Evolutionary conservation across 2,113 vertebrate genomes (phyloP), one percentile per base, ranked within the genome.

Genomic region (Cryptomyrus ogoouensis): DNA sequence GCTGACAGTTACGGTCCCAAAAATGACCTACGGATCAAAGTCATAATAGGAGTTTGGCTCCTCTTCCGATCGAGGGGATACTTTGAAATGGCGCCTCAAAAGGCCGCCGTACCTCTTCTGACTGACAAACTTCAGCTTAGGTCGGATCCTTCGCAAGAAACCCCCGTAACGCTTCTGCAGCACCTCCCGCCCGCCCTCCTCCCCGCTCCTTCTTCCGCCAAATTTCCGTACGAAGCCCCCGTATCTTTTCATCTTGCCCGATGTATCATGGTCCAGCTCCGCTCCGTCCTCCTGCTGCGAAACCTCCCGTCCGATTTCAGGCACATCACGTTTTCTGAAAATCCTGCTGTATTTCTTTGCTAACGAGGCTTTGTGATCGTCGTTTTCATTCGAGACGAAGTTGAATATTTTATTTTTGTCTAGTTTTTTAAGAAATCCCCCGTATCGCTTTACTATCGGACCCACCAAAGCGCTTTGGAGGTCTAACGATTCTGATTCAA

Each of bases 101-200:
- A 98, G 98, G 3, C 97, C 97, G 0, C 98, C 98, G 3, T 98
- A 99, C 24, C 98, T 95, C 93, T 99, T 98, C 95, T 98, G 97
- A 92, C 97, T 98, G 95, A 98, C 97, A 98, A 97, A 99, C 91
- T 97, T 97, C 49, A 98, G 94, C 94, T 98, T 99, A 89, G 98
- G 98, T 3, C 98, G 97, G 93, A 99, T 97, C 91, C 98, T 96
- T 91, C 98, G 94, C 97, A 99, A 93, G 95, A 99, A 99, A 84
- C 98, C 98, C 0, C 98, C 98, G 0, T 99, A 99, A 90, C 98
- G 96, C 92, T 99, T 99, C 93, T 99, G 98, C 49, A 99, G 94
- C 94, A 96, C 96, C 19, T 96, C 96, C 21, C 93, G 95, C 90
- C 93, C 93, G 80, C 91, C 91, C 3, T 92, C 90, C 58, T 93